These are phyloP conservation scores for Neogobius melanostomus DNA, from an alignment of 2,113 vertebrate species.

Conservation along the genomic window DNA sequence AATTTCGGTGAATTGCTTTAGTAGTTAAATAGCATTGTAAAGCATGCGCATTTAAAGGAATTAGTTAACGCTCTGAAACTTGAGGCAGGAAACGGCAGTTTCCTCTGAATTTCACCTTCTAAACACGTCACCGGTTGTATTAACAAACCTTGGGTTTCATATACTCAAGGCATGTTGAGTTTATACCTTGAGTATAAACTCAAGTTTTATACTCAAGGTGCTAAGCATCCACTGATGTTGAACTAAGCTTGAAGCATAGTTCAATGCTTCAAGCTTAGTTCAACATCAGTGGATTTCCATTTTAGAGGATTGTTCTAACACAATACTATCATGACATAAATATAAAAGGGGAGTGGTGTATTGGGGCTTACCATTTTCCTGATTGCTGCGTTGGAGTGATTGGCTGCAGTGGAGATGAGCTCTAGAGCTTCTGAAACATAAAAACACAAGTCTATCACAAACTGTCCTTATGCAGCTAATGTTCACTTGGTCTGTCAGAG, in stretches of 20 bases:
- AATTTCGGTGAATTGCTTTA: too few species aligned
- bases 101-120: constrained; percentile 60
- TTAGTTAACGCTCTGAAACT: constrained; percentile 50
- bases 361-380: constrained; percentile 87
- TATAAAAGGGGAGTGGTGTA: neutral
- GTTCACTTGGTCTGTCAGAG: neutral
- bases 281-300: too few species aligned
- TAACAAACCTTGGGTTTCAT: too few species aligned
- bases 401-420: constrained; percentile 95
- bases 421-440: constrained; percentile 88
- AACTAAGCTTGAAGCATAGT: too few species aligned
- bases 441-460: constrained; percentile 10
- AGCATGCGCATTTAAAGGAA: neutral
- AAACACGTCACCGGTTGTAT: constrained; percentile 2
- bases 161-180: constrained; percentile 25
- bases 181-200: too few species aligned
- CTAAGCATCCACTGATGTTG: too few species aligned
- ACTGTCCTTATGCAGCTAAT: neutral
- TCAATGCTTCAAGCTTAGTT: too few species aligned
- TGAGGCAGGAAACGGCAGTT: constrained; percentile 69
- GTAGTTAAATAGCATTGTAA: neutral
- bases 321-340: too few species aligned
- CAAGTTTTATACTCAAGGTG: too few species aligned
- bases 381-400: constrained; percentile 96
- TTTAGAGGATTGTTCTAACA: too few species aligned